Percentiles rank a stretch among this genome's conserved stretches.
Evolutionary conservation across 2,888 invertebrate genomes (phyloP).

Genomic region (Zygogramma bicolorata): DNA sequence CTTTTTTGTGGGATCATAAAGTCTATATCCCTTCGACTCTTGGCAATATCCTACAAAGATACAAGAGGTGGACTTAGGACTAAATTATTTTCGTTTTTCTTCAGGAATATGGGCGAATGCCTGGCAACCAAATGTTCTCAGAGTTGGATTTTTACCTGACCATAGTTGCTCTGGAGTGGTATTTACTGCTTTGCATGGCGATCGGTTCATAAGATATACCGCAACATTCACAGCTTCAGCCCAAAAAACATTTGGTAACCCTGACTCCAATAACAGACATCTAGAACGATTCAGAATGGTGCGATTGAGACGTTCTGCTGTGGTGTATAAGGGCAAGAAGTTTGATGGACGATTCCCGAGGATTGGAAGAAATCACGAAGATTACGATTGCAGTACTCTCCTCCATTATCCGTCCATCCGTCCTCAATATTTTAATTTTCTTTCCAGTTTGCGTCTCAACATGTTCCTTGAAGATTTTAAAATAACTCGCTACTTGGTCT

Average conservation of each 20-base stretch:
- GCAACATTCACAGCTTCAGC: slow-evolving; percentile 51
- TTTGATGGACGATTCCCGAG: not conserved
- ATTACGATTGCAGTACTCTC: not conserved
- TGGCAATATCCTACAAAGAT: not conserved
- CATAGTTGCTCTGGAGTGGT: not conserved
- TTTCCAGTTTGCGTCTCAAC: not conserved
- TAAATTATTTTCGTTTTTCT: not conserved
- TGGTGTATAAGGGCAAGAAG: slow-evolving; percentile 2
- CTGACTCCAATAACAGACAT: slow-evolving; percentile 51
- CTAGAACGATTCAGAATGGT: slow-evolving; percentile 49
- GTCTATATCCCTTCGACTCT: not conserved
- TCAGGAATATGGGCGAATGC: not conserved
- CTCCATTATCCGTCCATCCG: not conserved
- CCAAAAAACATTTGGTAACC: slow-evolving; percentile 48
- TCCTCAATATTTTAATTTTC: not conserved
- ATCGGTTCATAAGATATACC: slow-evolving; percentile 38
- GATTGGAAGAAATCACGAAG: not conserved
- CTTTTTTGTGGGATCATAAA: not conserved
- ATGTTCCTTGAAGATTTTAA: not conserved
- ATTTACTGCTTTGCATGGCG: not conserved
- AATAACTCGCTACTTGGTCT: not conserved
- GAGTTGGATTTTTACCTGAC: not conserved
- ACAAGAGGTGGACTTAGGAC: not conserved
- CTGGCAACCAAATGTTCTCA: not conserved
- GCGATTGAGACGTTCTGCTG: slow-evolving; percentile 48